Conservation (phyloP, 2,888 invertebrate species). For the Dexiosoma caninum region DNA sequence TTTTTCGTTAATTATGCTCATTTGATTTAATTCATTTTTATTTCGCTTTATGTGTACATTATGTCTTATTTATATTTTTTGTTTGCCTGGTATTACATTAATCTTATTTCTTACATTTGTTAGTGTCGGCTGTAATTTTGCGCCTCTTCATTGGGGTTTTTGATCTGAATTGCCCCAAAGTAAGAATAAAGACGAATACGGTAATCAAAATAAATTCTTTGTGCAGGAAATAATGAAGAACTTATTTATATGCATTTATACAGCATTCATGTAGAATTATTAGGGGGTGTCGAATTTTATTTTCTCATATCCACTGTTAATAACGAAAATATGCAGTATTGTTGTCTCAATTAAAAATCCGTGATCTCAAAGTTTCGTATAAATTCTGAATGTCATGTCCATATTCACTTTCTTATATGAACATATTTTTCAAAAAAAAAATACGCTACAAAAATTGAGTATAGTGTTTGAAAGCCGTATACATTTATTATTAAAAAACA, state of each 20-base stretch:
- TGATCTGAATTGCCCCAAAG: neutral
- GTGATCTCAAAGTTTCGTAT: too few relatives aligned
- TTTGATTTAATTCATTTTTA: constrained; percentile 39
- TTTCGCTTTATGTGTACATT: constrained; percentile 20
- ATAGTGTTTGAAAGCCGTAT: too few relatives aligned
- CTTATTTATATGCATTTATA: neutral
- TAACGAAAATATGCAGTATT: too few relatives aligned
- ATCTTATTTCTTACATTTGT: constrained; percentile 31
- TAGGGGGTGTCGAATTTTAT: too few relatives aligned
- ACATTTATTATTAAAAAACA: too few relatives aligned
- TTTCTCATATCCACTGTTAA: neutral
- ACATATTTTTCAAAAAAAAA: too few relatives aligned
- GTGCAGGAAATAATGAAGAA: constrained; percentile 1
- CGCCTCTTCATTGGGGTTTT: neutral
- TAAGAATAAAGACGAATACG: neutral
- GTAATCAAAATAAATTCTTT: neutral
- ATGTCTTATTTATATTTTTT: neutral
- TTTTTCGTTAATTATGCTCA: constrained; percentile 52
- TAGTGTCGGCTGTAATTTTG: neutral
- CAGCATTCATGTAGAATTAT: too few relatives aligned
- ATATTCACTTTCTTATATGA: too few relatives aligned
- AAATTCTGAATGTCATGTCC: too few relatives aligned
- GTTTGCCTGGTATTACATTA: constrained; percentile 40
- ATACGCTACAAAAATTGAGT: too few relatives aligned
- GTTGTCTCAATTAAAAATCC: too few relatives aligned